These are phyloP conservation scores for Neotoma lepida DNA, from an alignment of 2,113 vertebrate species.

Conservation along the genomic window DNA sequence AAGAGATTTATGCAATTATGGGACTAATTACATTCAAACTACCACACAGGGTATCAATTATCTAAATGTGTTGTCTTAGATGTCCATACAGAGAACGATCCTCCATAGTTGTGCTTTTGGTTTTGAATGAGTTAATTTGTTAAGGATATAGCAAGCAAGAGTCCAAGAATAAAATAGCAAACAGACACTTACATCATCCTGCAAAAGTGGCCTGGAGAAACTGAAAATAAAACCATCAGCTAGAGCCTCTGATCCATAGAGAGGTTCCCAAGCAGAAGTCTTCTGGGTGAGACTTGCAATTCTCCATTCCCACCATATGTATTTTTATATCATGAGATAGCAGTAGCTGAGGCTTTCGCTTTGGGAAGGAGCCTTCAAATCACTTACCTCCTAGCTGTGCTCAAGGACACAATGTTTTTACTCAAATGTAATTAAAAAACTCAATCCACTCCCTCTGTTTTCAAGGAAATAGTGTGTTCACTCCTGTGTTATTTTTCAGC, in stretches of 20 bases:
- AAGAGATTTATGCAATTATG: too few relatives aligned
- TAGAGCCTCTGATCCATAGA: background rate
- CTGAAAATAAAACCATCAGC: background rate
- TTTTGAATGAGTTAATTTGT: background rate
- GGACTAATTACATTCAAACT: too few relatives aligned
- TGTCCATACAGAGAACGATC: background rate
- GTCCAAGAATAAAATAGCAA: background rate
- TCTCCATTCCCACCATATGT: background rate
- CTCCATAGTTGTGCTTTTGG: background rate
- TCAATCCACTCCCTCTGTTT: background rate
- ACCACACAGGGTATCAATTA: background rate
- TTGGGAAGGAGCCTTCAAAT: background rate
- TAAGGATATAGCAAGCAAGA: background rate
- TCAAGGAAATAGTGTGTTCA: background rate
- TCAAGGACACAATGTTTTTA: background rate
- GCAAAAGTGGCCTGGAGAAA: background rate
- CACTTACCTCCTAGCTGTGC: background rate
- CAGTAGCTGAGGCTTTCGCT: background rate
- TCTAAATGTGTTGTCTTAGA: background rate
- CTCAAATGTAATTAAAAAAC: background rate
- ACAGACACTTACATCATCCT: background rate
- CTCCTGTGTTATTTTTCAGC: background rate
- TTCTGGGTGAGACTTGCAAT: background rate
- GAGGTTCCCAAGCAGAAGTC: background rate
- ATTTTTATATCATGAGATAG: background rate